These are phyloP conservation scores for Hylyphantes graminicola DNA, from an alignment of 1,140 invertebrate species.

Conservation along the genomic window DNA sequence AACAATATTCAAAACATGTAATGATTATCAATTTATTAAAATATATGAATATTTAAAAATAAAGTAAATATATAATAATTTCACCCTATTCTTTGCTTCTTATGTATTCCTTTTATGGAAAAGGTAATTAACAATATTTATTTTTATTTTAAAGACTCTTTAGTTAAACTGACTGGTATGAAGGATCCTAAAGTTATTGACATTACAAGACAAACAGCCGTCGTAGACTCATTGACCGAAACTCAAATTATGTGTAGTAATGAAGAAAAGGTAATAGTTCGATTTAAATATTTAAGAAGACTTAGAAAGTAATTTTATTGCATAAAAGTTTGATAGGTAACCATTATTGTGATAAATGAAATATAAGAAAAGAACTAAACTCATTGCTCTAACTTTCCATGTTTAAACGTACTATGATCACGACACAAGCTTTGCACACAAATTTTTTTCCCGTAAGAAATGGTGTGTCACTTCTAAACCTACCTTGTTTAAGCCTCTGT, in stretches of 20 bases:
- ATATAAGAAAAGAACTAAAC: too few species aligned
- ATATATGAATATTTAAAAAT: not conserved
- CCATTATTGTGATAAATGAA: too few species aligned
- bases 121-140: not conserved
- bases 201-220: slow-evolving; percentile 76
- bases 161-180: slow-evolving; percentile 79
- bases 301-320: not conserved
- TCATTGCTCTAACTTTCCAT: too few species aligned
- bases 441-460: too few species aligned
- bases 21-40: not conserved
- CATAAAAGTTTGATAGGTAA: too few species aligned
- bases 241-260: slow-evolving; percentile 69
- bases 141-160: slow-evolving; percentile 63
- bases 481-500: too few species aligned
- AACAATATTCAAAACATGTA: not conserved
- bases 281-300: not conserved
- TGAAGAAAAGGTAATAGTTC: slow-evolving; percentile 71
- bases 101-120: not conserved
- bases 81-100: not conserved
- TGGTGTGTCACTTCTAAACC: too few species aligned
- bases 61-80: not conserved
- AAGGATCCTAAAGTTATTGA: slow-evolving; percentile 91
- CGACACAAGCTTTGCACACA: too few species aligned
- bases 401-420: too few species aligned
- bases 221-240: slow-evolving; percentile 69